These are phyloP conservation scores for Oryzias curvinotus DNA, from an alignment of 2,113 vertebrate genomes.

Conservation along the genomic window DNA sequence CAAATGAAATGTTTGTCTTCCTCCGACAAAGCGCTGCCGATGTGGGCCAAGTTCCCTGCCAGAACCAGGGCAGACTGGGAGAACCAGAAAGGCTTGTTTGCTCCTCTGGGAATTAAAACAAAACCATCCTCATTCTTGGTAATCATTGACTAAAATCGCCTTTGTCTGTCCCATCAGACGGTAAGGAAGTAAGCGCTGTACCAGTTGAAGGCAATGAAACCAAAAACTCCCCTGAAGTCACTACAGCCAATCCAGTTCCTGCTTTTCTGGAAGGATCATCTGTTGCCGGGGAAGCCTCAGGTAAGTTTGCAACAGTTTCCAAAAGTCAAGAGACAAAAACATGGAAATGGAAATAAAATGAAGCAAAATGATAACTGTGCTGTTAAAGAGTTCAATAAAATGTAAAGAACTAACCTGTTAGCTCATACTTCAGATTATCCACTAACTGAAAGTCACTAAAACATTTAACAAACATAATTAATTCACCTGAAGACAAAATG, in stretches of 20 bases:
- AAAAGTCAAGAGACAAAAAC: background rate
- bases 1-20: conserved; percentile 59
- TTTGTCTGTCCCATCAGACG: conserved; percentile 4
- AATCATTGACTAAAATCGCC: background rate
- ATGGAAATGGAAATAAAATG: background rate
- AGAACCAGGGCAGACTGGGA: conserved; percentile 69
- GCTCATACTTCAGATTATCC: too few relatives aligned
- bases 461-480: too few relatives aligned
- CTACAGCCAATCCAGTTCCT: conserved; percentile 20
- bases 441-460: too few relatives aligned
- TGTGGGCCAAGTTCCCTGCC: conserved; percentile 75
- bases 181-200: conserved; percentile 6
- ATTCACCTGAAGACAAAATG: too few relatives aligned
- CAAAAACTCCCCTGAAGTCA: conserved; percentile 10
- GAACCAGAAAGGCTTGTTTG: conserved; percentile 51
- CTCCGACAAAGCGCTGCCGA: conserved; percentile 52
- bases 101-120: accelerated
- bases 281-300: conserved; percentile 13
- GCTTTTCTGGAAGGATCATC: conserved; percentile 7
- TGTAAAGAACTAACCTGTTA: too few relatives aligned
- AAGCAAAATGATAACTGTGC: background rate
- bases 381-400: background rate
- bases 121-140: conserved; percentile 5
- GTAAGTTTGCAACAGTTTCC: background rate
- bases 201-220: background rate